These are phyloP conservation scores for Apamea sordens DNA, from an alignment of 2,888 invertebrate species.

Conservation along the genomic window DNA sequence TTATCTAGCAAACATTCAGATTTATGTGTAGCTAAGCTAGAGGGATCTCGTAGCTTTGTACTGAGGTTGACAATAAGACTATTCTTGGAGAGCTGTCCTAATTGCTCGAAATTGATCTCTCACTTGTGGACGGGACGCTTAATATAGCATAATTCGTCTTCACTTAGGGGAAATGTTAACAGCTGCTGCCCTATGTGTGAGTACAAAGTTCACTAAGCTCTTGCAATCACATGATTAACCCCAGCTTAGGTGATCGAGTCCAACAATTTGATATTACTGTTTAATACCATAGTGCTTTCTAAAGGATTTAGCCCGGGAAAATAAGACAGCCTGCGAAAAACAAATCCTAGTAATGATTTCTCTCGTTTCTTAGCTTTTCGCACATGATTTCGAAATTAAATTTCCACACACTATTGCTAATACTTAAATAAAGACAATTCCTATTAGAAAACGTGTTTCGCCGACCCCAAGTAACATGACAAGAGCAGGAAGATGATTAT, in stretches of 20 bases:
- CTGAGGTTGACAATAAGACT: not conserved
- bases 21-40: not conserved
- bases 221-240: not conserved
- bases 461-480: too few relatives aligned
- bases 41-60: not conserved
- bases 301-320: not conserved
- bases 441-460: too few relatives aligned
- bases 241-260: not conserved
- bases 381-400: too few relatives aligned
- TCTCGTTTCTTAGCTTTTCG: too few relatives aligned
- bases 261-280: not conserved
- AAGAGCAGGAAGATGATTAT: not conserved
- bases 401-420: not conserved
- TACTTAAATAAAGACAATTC: too few relatives aligned
- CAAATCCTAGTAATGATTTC: too few relatives aligned
- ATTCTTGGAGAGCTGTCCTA: not conserved
- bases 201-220: not conserved
- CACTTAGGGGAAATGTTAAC: not conserved
- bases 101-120: constrained; percentile 30
- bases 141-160: constrained; percentile 8
- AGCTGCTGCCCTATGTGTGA: not conserved
- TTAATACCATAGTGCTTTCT: not conserved
- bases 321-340: not conserved
- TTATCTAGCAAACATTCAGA: not conserved
- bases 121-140: not conserved